Conservation (phyloP, 2,113 vertebrate species). For the Butorides virescens region DNA sequence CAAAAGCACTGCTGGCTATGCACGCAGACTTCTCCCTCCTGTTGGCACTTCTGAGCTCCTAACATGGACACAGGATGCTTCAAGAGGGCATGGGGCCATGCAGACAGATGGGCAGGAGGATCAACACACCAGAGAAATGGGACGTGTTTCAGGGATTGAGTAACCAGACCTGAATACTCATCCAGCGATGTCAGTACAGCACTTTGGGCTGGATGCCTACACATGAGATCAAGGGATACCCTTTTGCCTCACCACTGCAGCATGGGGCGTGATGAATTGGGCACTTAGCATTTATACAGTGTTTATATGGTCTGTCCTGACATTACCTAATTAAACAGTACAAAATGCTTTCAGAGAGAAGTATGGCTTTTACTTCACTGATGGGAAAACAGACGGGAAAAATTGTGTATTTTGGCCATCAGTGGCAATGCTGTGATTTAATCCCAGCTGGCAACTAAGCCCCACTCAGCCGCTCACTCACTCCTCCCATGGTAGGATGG, state of each 20-base stretch:
- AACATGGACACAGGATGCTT: not conserved
- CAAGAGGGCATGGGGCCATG: slow-evolving; percentile 6
- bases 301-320: not conserved
- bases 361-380: not conserved
- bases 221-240: not conserved
- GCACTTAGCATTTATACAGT: not conserved
- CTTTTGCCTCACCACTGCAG: not conserved
- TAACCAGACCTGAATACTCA: not conserved
- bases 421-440: not conserved
- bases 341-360: not conserved
- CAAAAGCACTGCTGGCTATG: not conserved
- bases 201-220: not conserved
- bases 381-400: not conserved
- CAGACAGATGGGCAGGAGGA: slow-evolving; percentile 27
- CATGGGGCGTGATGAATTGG: not conserved
- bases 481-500: no score
- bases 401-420: not conserved
- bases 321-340: not conserved
- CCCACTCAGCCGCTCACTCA: no score
- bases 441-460: no score
- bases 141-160: not conserved
- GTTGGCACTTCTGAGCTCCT: not conserved
- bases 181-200: not conserved
- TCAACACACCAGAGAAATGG: not conserved
- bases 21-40: not conserved